A percentile compares a stretch with the other conserved stretches of the same genome.
These are phyloP conservation scores for Rhyacophila evoluta DNA, from an alignment of 2,888 invertebrate species.

Conservation along the genomic window DNA sequence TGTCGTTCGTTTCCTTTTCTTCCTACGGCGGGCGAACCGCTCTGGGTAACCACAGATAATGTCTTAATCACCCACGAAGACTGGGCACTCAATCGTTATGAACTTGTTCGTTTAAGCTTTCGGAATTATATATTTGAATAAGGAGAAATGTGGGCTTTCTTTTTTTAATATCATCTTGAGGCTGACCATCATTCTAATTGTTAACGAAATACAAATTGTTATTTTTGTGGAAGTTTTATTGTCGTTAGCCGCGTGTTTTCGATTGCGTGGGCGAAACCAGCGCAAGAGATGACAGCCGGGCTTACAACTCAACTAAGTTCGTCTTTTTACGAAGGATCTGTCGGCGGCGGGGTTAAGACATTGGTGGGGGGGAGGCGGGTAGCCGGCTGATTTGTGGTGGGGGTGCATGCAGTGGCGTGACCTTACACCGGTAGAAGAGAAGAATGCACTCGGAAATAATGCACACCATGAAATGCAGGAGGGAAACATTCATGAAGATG, in stretches of 20 bases:
- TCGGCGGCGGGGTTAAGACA: slow-evolving; percentile 7
- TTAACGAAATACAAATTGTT: not conserved
- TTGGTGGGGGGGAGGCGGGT: slow-evolving; percentile 25
- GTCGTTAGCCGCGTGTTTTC: slow-evolving; percentile 21
- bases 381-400: slow-evolving; percentile 22
- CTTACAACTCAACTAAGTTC: slow-evolving; percentile 40
- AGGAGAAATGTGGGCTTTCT: slow-evolving; percentile 29
- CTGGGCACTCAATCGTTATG: slow-evolving; percentile 41
- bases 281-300: slow-evolving; percentile 35
- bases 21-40: slow-evolving; percentile 11
- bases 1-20: slow-evolving; percentile 16
- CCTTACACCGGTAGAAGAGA: slow-evolving; percentile 30
- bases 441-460: slow-evolving; percentile 35
- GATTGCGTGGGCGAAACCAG: slow-evolving; percentile 32
- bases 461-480: slow-evolving; percentile 19
- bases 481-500: not conserved
- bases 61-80: slow-evolving; percentile 49
- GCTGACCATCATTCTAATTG: not conserved
- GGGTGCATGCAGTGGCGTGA: slow-evolving; percentile 25
- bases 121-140: slow-evolving; percentile 17
- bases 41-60: slow-evolving; percentile 49
- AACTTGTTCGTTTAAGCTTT: slow-evolving; percentile 36
- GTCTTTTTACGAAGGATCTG: not conserved
- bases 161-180: slow-evolving; percentile 10
- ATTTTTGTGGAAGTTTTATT: slow-evolving; percentile 19